Evolutionary conservation across 2,797 vertebrate species (phyloP).

Genomic region (Xenentodon cancila): DNA sequence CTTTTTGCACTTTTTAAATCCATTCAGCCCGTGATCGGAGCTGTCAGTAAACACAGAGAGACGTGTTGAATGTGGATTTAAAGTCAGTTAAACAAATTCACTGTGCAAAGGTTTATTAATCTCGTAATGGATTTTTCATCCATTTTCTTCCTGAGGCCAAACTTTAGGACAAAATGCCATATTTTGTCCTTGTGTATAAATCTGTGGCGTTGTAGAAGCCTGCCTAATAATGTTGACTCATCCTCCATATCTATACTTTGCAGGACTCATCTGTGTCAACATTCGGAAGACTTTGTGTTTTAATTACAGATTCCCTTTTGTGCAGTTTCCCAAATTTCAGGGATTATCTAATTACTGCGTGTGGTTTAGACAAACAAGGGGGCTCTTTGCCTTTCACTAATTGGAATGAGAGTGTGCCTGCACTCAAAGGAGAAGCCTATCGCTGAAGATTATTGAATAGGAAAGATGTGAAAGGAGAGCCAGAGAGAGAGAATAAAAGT

Average conservation of each 20-base stretch:
- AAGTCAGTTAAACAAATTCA: constrained; percentile 35
- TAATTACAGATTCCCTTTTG: constrained; percentile 79
- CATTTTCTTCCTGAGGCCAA: constrained; percentile 20
- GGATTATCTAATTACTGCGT: constrained; percentile 80
- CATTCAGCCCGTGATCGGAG: neutral
- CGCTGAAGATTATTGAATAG: constrained; percentile 74
- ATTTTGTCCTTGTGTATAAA: constrained; percentile 23
- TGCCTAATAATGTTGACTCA: constrained; percentile 53
- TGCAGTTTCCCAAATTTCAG: constrained; percentile 71
- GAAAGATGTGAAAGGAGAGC: constrained; percentile 15
- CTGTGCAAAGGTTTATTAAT: constrained; percentile 25
- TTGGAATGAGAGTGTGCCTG: constrained; percentile 68
- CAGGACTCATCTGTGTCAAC: constrained; percentile 77
- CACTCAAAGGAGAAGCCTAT: constrained; percentile 66
- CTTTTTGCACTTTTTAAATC: constrained; percentile 18
- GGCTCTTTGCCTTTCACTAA: constrained; percentile 76
- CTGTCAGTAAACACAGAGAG: neutral
- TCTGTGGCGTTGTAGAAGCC: constrained; percentile 28
- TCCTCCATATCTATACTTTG: constrained; percentile 58
- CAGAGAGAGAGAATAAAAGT: constrained; percentile 5
- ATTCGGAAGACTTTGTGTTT: constrained; percentile 73
- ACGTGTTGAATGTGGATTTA: constrained; percentile 36
- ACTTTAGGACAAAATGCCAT: constrained; percentile 17
- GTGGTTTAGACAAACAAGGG: constrained; percentile 74
- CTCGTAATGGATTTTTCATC: constrained; percentile 18